These are phyloP conservation scores for Cyclophora punctaria DNA, from an alignment of 2,888 invertebrate genomes.

Conservation along the genomic window DNA sequence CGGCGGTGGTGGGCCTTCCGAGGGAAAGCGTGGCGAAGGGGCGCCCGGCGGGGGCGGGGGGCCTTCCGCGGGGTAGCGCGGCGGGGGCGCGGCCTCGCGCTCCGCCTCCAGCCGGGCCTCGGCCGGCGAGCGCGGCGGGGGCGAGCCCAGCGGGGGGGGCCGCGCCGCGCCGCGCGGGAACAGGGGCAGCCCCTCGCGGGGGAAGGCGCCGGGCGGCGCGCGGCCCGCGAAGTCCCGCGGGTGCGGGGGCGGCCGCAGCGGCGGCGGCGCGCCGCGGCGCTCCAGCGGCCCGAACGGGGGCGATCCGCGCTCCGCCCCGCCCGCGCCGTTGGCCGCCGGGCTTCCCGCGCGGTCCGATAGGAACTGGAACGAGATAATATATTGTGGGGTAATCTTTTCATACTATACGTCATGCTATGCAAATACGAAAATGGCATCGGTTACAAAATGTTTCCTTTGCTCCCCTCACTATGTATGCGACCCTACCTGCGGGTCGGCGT, in stretches of 20 bases:
- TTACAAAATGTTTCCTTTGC: too few species aligned
- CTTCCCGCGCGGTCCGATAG: not conserved
- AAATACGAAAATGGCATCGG: too few species aligned
- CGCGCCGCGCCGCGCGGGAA: too few species aligned
- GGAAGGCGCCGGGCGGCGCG: constrained; percentile 31
- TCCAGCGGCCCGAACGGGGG: not conserved
- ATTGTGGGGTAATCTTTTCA: too few species aligned
- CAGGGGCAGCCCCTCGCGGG: constrained; percentile 25
- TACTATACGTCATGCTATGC: too few species aligned
- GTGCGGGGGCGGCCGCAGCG: constrained; percentile 27
- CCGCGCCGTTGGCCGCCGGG: not conserved
- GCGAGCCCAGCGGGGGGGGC: constrained; percentile 12
- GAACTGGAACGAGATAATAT: too few species aligned
- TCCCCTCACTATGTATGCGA: not conserved
- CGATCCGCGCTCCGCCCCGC: not conserved
- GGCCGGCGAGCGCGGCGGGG: constrained; percentile 16
- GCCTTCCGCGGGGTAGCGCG: constrained; percentile 32
- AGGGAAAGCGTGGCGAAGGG: constrained; percentile 31
- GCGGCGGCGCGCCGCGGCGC: constrained; percentile 4
- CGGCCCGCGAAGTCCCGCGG: constrained; percentile 1
- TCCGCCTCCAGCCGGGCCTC: constrained; percentile 7
- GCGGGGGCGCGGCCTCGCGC: constrained; percentile 33
- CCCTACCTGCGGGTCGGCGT: constrained; percentile 11
- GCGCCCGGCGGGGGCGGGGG: constrained; percentile 36
- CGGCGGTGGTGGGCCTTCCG: too few species aligned